Evolutionary conservation across 2,888 invertebrate species (phyloP).

Genomic region (Dolichopus griseipennis): DNA sequence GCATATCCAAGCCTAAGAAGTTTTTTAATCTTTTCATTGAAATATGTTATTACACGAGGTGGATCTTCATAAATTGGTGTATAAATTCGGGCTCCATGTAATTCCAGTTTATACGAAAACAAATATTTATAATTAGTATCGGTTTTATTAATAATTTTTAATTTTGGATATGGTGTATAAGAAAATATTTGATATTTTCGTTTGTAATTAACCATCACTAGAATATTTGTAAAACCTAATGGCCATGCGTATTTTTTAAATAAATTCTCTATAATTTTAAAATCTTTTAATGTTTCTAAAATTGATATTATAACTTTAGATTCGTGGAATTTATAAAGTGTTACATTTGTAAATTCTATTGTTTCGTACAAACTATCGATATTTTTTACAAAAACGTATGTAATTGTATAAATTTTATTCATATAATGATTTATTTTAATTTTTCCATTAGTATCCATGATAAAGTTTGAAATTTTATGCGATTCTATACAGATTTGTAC

Average conservation of each 20-base stretch:
- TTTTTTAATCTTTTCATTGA: neutral
- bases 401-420: neutral
- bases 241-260: neutral
- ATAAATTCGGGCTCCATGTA: neutral
- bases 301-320: neutral
- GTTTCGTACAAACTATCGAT: neutral
- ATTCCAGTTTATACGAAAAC: neutral
- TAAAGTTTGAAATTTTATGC: neutral
- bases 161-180: neutral
- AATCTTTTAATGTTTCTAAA: neutral
- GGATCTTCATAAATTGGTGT: neutral
- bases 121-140: neutral
- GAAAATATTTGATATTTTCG: neutral
- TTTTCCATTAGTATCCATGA: neutral
- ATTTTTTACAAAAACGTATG: neutral
- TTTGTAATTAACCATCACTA: neutral
- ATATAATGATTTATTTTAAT: neutral
- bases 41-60: neutral
- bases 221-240: neutral
- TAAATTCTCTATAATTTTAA: neutral
- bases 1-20: neutral
- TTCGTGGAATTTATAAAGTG: neutral
- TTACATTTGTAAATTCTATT: neutral
- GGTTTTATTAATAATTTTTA: neutral
- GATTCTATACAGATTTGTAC: no score